Base-by-base conservation (phyloP, 2,888 invertebrate species). In the Acholoe squamosa region DNA sequence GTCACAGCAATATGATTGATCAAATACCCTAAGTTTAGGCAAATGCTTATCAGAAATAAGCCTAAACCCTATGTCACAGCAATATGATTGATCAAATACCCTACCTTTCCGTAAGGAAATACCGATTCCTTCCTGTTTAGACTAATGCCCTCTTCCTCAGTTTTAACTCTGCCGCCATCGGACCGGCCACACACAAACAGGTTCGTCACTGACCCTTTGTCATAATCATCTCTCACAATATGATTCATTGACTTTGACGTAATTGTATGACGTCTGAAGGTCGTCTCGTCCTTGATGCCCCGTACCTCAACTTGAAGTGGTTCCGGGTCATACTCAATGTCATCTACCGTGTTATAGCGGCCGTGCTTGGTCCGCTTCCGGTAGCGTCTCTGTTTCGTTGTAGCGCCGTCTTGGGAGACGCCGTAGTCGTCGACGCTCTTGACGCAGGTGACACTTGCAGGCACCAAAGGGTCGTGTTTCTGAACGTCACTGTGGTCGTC, bases 341-440 rank as follows among this genome's bases (percentile, higher is more conserved):
- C 33, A 31, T 86, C 86, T 31, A 28, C 86, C 52, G 86, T 86
- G 86, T 51, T 54, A 54, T 86, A 86, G 54, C 86, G 86, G 16
- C 86, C 86, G 52, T 86, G 86, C 54, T 52, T 86, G n/a, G 86
- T 86, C 28, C 86, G 86, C 54, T 86, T 86, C 56, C 86, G 52
- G 86, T 86, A 86, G 86, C 86, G 86, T 52, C 86, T 52, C 5
- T 86, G 86, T 19, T 86, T 86, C 10, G 3, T 3, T 16, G 33
- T 33, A 12, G 54, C 31, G 54, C 86, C 86, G n/a, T n/a, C 54
- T 28, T 10, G 54, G 14, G 86, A 28, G n/a, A 25, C 22, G 22
- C 33, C 56, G 86, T 86, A 86, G 56, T 86, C 86, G 54, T 86
- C 86, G 54, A 86, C 86, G 33, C 86, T 86, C 31, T 86, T 86